Base-by-base conservation (phyloP, 2,888 invertebrate genomes). In the Graphium colonna region DNA sequence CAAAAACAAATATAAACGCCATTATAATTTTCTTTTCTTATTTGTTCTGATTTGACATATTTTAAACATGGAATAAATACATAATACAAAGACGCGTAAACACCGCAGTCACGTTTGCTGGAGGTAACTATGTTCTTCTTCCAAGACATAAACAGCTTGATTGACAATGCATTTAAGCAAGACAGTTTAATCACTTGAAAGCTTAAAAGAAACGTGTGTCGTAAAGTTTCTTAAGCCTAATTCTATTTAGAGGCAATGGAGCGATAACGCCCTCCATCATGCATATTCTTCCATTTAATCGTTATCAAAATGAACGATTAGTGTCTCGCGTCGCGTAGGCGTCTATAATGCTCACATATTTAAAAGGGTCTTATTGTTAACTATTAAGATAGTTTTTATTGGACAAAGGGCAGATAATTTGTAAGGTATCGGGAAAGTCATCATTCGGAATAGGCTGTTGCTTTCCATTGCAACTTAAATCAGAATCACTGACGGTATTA, bases 261-360 rank as follows among this genome's bases (percentile, higher is more conserved):
- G 71, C 73, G 82, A 81, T 84, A 83, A 78, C 70, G 68, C 69
- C 65, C 60, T 56, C 64, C 78, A 63, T 82, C 79, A 81, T 79
- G 75, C 77, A 78, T 82, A 82, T 82, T 81, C 80, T 72, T 79
- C 69, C 69, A 72, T 68, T 74, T 80, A 83, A 82, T 79, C 73
- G 74, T 82, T 82, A 83, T 80, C 77, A 75, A 71, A 82, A 83
- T 81, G 82, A 83, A 71, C 80, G 85, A 86, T 88, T 87, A 85
- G 71, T 67, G 74, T 68, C 72, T 64, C 64, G 71, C 65, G 69
- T 69, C 62, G 77, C 76, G 83, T 86, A 75, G 85, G 85, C 71
- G 79, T 60, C 75, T 77, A 77, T 81, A 79, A 78, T 75, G 49
- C 17, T 16, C 38, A 13, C 73, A 72, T 75, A 45, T 43, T 55